Evolutionary conservation across 2,113 vertebrate genomes (phyloP).

Genomic region (Bubo blakistoni): DNA sequence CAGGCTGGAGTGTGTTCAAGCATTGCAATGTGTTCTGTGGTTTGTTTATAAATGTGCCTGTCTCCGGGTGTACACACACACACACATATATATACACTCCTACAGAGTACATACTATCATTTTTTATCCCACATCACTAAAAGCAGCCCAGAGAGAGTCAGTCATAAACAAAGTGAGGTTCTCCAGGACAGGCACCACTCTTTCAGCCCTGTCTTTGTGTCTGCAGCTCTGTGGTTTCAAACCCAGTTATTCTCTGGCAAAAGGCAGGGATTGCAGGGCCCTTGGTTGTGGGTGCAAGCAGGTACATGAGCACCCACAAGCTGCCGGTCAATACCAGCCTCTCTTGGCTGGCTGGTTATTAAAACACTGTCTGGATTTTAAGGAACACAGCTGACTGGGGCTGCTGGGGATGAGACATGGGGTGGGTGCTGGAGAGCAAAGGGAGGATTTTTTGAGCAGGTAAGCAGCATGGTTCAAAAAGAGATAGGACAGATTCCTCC

Average conservation of each 20-base stretch:
- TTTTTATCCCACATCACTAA: background rate
- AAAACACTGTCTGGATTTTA: background rate
- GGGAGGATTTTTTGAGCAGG: background rate
- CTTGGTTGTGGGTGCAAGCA: background rate
- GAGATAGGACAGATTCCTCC: background rate
- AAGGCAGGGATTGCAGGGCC: background rate
- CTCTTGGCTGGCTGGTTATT: background rate
- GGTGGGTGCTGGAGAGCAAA: background rate
- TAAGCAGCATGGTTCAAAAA: background rate
- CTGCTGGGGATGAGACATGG: background rate
- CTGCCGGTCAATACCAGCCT: background rate
- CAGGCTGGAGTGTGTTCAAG: constrained; percentile 41
- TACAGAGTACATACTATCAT: background rate
- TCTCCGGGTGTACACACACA: background rate
- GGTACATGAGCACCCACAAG: background rate
- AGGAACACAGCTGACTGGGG: background rate
- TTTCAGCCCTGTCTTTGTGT: background rate
- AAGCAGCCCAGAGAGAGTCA: background rate
- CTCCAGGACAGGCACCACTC: background rate
- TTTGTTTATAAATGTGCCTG: constrained; percentile 19
- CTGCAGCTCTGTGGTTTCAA: background rate
- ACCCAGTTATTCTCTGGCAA: background rate
- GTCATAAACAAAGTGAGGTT: background rate
- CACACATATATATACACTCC: background rate
- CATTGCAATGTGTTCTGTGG: constrained; percentile 15